Percentiles rank a stretch among this genome's conserved stretches.
These are phyloP conservation scores for Bursaphelenchus okinawaensis DNA, from an alignment of 2,888 invertebrate genomes.

Conservation along the genomic window DNA sequence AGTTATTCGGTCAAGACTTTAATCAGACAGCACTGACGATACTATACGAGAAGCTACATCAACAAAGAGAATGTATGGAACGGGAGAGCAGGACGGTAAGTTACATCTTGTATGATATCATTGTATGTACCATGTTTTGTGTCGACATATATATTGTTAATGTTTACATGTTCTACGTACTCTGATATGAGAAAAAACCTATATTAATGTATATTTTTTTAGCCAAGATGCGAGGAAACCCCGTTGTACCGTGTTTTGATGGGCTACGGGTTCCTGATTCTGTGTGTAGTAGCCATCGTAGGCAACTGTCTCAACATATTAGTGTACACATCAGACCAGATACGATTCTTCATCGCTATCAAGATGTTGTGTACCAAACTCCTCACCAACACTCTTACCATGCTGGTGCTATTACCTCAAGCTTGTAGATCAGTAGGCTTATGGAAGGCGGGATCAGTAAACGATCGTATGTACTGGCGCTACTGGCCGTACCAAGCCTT, in stretches of 20 bases:
- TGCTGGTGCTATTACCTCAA: constrained; percentile 46
- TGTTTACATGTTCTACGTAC: too few relatives aligned
- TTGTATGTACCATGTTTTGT: too few relatives aligned
- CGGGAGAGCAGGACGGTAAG: neutral
- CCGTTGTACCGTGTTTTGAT: constrained; percentile 37
- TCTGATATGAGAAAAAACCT: neutral
- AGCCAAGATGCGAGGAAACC: constrained; percentile 38
- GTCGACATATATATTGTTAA: too few relatives aligned
- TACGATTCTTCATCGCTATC: constrained; percentile 51
- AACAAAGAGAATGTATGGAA: neutral
- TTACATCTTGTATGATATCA: neutral
- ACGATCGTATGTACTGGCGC: constrained; percentile 36
- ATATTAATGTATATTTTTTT: neutral
- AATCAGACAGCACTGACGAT: constrained; percentile 3
- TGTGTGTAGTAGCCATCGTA: constrained; percentile 45
- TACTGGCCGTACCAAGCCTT: constrained; percentile 47
- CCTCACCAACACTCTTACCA: constrained; percentile 31
- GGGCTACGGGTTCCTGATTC: constrained; percentile 47
- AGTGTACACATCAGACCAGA: constrained; percentile 53
- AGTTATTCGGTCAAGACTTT: neutral
- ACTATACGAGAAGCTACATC: neutral
- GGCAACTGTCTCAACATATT: constrained; percentile 50
- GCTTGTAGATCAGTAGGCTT: constrained; percentile 38
- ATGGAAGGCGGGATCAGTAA: constrained; percentile 36
- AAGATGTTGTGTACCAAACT: constrained; percentile 52